These are phyloP conservation scores for Sarcophaga carnaria DNA, from an alignment of 2,888 invertebrate species.

Conservation along the genomic window DNA sequence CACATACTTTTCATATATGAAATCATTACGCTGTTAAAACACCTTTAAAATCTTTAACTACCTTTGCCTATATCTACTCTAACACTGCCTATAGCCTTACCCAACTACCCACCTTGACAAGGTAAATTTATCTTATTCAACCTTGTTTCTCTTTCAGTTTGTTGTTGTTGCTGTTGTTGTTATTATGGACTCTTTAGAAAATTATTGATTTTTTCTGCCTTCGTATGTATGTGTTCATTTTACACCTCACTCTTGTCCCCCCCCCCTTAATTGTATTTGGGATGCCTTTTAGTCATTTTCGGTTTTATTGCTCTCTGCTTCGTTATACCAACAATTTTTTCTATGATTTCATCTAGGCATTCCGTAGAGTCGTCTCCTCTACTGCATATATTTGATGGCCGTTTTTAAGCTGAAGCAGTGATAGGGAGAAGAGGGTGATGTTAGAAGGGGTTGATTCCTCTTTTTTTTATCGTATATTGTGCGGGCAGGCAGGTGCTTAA, in stretches of 20 bases:
- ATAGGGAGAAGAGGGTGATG: not conserved
- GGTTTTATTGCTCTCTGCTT: not conserved
- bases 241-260: not conserved
- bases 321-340: conserved; percentile 36
- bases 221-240: not conserved
- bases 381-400: not conserved
- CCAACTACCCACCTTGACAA: not conserved
- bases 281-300: conserved; percentile 3
- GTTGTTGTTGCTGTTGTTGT: conserved; percentile 7
- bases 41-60: not conserved
- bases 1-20: no score
- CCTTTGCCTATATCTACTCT: not conserved
- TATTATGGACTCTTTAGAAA: not conserved
- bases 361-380: conserved; percentile 27
- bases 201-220: not conserved
- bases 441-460: not conserved
- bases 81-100: not conserved
- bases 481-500: conserved; percentile 42
- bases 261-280: not conserved
- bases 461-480: not conserved
- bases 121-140: conserved; percentile 41
- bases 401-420: not conserved
- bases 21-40: not conserved
- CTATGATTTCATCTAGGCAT: conserved; percentile 66
- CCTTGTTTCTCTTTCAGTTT: conserved; percentile 27